phyloP scores from a whole-genome alignment of 2,113 vertebrate species.

The Dolichallabes microphthalmus region DNA sequence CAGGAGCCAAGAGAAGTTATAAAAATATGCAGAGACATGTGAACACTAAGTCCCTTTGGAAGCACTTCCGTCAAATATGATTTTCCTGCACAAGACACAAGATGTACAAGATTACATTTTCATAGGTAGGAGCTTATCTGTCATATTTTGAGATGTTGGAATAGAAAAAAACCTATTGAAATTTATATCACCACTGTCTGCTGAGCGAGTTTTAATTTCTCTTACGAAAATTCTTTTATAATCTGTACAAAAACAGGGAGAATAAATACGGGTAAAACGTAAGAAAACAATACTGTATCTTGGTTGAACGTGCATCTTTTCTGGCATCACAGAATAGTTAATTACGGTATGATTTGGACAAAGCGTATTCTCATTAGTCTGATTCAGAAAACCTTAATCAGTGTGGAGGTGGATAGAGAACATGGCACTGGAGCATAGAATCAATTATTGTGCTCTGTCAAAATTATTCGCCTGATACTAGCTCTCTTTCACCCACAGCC shows the following conservation, averaged over 20 bases:
- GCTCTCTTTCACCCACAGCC: slow-evolving; percentile 30
- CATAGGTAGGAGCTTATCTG: neutral
- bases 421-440: slow-evolving; percentile 35
- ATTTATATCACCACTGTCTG: neutral
- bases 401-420: slow-evolving; percentile 47
- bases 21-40: slow-evolving; percentile 2
- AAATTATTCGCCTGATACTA: slow-evolving; percentile 38
- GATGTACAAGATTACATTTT: neutral
- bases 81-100: slow-evolving; percentile 12
- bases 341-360: slow-evolving; percentile 53
- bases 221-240: neutral
- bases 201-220: neutral
- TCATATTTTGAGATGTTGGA: neutral
- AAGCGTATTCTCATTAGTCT: slow-evolving; percentile 53
- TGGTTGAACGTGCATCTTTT: slow-evolving; percentile 39
- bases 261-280: neutral
- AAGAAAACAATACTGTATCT: slow-evolving; percentile 12
- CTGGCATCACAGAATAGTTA: slow-evolving; percentile 38
- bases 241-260: neutral
- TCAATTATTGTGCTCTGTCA: slow-evolving; percentile 46
- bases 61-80: neutral
- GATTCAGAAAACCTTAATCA: slow-evolving; percentile 53
- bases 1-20: neutral
- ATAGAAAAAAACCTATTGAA: neutral
- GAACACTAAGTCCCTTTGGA: neutral